These are phyloP conservation scores for Malthinus flaveolus DNA, from an alignment of 2,888 invertebrate species.

Conservation along the genomic window DNA sequence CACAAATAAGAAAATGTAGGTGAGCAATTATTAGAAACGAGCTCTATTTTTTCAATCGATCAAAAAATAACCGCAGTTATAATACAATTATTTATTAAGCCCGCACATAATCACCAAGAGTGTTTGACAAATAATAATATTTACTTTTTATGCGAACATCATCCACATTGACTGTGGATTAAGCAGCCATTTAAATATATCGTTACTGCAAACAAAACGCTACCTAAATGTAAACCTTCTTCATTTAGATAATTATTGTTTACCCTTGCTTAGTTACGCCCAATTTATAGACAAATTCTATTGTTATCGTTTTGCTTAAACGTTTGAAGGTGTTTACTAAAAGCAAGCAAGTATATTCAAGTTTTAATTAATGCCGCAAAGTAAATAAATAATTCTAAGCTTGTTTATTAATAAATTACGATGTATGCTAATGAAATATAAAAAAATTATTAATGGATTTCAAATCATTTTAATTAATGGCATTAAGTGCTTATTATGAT, in stretches of 20 bases:
- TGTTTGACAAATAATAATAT: slow-evolving; percentile 54
- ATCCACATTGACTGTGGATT: slow-evolving; percentile 41
- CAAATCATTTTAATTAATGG: too few relatives aligned
- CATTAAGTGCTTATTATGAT: too few relatives aligned
- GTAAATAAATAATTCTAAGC: slow-evolving; percentile 1
- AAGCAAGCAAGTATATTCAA: slow-evolving; percentile 4
- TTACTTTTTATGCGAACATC: slow-evolving; percentile 46
- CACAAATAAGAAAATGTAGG: too few relatives aligned
- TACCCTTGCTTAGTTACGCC: slow-evolving; percentile 36
- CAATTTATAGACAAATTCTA: slow-evolving; percentile 36
- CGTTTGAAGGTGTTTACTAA: slow-evolving; percentile 18
- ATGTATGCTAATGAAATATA: too few relatives aligned
- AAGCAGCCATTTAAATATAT: slow-evolving; percentile 40
- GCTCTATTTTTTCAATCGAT: slow-evolving; percentile 29
- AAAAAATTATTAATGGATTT: too few relatives aligned
- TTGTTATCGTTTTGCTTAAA: slow-evolving; percentile 22
- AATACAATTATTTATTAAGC: slow-evolving; percentile 42
- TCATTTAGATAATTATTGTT: slow-evolving; percentile 38
- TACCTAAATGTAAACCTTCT: slow-evolving; percentile 35
- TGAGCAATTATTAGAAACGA: slow-evolving; percentile 5
- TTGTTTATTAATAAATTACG: not conserved
- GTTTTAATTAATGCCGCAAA: slow-evolving; percentile 7
- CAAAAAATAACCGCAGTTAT: slow-evolving; percentile 30
- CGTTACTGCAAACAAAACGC: slow-evolving; percentile 35
- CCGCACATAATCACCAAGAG: slow-evolving; percentile 43